These are phyloP conservation scores for Nezara viridula DNA, from an alignment of 2,888 invertebrate genomes.

Conservation along the genomic window DNA sequence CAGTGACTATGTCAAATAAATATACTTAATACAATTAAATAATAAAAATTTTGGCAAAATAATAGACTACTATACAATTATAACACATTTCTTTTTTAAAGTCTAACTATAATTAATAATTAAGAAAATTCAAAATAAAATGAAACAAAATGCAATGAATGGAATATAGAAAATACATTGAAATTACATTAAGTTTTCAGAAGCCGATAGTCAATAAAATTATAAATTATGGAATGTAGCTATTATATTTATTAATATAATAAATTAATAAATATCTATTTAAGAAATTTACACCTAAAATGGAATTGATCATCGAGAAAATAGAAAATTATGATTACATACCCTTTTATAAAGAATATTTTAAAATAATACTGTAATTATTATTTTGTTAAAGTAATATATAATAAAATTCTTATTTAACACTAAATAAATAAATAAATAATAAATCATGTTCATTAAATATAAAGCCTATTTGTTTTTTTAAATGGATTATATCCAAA, in stretches of 20 bases:
- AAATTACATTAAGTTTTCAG: background rate
- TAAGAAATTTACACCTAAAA: background rate
- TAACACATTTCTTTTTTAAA: background rate
- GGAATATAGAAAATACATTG: background rate
- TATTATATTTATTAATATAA: background rate
- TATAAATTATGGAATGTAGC: background rate
- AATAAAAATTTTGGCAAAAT: background rate
- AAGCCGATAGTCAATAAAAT: background rate
- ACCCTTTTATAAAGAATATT: background rate
- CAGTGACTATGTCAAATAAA: background rate
- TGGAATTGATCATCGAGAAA: background rate
- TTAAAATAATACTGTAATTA: slow-evolving; percentile 4
- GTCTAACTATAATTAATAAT: background rate
- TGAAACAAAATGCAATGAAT: background rate
- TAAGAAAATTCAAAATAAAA: background rate
- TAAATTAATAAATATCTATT: background rate
- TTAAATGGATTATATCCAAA: background rate
- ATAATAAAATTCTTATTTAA: background rate
- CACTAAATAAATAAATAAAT: background rate
- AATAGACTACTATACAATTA: background rate
- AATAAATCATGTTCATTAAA: background rate
- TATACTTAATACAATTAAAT: background rate
- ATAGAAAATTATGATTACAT: background rate
- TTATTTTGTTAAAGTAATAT: background rate
- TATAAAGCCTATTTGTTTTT: background rate